These are phyloP conservation scores for Acholoe squamosa DNA, from an alignment of 2,888 invertebrate species.

Conservation along the genomic window DNA sequence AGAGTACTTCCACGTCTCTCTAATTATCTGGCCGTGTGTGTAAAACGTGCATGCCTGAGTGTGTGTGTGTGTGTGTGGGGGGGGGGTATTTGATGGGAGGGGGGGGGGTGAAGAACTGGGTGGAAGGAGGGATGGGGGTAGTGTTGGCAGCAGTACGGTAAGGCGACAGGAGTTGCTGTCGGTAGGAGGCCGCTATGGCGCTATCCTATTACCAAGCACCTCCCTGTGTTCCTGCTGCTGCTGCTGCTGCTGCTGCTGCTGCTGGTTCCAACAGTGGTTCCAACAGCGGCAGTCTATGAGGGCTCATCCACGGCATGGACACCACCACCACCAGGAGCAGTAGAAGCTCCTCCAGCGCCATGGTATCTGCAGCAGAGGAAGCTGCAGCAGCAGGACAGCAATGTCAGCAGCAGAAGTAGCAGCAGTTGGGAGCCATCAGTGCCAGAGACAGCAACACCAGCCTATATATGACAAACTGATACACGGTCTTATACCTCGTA, in stretches of 20 bases:
- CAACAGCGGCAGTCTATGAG: not conserved
- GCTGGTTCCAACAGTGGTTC: no score
- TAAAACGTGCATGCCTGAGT: no score
- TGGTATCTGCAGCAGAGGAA: conserved; percentile 1
- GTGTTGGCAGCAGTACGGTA: not conserved
- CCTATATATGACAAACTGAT: not conserved
- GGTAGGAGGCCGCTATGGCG: not conserved
- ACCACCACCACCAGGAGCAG: not conserved
- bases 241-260: not conserved
- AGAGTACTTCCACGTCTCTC: no score
- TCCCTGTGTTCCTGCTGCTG: not conserved
- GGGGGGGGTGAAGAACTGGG: no score
- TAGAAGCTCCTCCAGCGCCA: not conserved
- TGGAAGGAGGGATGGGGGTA: not conserved
- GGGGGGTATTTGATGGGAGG: no score
- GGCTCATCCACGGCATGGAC: not conserved
- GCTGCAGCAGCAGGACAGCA: not conserved
- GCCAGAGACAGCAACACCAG: not conserved
- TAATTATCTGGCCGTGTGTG: no score
- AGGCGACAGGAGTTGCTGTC: conserved; percentile 3
- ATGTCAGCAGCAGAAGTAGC: not conserved
- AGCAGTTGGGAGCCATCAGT: not conserved
- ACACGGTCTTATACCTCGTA: no score
- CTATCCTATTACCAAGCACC: not conserved
- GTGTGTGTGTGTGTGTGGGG: not conserved